Evolutionary conservation across 2,113 vertebrate species (phyloP).

Genomic region (Otis tarda): DNA sequence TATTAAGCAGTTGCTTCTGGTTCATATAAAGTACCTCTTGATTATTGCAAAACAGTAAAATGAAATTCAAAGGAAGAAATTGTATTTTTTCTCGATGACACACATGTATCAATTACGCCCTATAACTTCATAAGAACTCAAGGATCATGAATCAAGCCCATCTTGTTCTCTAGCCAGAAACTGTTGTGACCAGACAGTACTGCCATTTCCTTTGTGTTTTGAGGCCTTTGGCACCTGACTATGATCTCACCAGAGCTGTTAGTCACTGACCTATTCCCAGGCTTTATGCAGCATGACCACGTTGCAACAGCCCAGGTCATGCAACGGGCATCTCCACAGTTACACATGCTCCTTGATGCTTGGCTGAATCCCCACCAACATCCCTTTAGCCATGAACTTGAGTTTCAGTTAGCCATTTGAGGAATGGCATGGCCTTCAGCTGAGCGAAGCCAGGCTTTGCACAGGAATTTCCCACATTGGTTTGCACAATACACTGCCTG

Average conservation of each 20-base stretch:
- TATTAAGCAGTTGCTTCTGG: not conserved
- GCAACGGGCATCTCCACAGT: rapidly evolving
- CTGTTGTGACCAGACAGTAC: not conserved
- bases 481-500: not conserved
- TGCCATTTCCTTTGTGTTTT: not conserved
- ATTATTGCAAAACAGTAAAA: not conserved
- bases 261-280: not conserved
- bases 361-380: not conserved
- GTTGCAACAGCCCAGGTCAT: rapidly evolving
- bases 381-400: not conserved
- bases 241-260: not conserved
- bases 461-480: rapidly evolving
- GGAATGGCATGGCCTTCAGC: not conserved
- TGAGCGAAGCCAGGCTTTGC: not conserved
- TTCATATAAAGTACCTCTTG: not conserved
- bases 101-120: not conserved
- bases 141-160: not conserved
- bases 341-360: not conserved
- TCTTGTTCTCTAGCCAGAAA: not conserved
- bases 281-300: not conserved
- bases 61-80: not conserved
- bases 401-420: not conserved
- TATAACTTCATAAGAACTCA: not conserved
- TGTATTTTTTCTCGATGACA: not conserved
- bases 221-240: not conserved